Conservation (phyloP, 2,113 vertebrate genomes). For the Nothoprocta perdicaria region DNA sequence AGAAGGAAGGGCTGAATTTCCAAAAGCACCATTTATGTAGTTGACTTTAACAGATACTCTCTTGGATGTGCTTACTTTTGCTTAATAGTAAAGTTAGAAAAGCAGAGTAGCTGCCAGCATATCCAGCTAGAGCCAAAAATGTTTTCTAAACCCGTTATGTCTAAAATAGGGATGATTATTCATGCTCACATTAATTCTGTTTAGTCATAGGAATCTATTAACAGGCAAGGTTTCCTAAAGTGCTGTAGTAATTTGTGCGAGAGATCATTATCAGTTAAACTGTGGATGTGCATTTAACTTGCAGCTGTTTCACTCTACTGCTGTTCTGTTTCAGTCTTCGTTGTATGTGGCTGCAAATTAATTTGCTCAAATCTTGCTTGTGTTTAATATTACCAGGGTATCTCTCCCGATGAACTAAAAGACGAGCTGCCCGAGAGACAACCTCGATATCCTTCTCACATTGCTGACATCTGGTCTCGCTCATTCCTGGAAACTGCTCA, state of each 20-base stretch:
- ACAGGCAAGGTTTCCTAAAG: neutral
- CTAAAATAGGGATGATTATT: slow-evolving; percentile 51
- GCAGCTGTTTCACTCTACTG: neutral
- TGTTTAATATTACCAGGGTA: slow-evolving; percentile 72
- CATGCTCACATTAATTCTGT: slow-evolving; percentile 6
- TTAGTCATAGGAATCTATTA: neutral
- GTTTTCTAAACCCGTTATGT: slow-evolving; percentile 33
- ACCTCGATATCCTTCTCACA: slow-evolving; percentile 85
- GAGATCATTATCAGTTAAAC: neutral
- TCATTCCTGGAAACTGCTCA: slow-evolving; percentile 40
- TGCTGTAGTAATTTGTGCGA: neutral
- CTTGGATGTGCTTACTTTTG: neutral
- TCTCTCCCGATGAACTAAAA: slow-evolving; percentile 84
- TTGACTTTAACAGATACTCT: neutral
- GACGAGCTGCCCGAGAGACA: slow-evolving; percentile 84
- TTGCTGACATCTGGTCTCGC: slow-evolving; percentile 24
- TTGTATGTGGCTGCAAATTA: neutral
- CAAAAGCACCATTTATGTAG: neutral
- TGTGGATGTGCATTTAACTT: neutral
- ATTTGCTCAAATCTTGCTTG: slow-evolving; percentile 6
- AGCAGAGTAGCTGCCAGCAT: slow-evolving; percentile 12
- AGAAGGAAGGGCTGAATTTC: neutral
- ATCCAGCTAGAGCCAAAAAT: slow-evolving; percentile 3
- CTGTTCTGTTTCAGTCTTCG: neutral
- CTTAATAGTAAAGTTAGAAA: neutral